Evolutionary conservation across 2,888 invertebrate species (phyloP), one percentile per base, ranked within the genome.

Genomic region (Salpingus planirostris): DNA sequence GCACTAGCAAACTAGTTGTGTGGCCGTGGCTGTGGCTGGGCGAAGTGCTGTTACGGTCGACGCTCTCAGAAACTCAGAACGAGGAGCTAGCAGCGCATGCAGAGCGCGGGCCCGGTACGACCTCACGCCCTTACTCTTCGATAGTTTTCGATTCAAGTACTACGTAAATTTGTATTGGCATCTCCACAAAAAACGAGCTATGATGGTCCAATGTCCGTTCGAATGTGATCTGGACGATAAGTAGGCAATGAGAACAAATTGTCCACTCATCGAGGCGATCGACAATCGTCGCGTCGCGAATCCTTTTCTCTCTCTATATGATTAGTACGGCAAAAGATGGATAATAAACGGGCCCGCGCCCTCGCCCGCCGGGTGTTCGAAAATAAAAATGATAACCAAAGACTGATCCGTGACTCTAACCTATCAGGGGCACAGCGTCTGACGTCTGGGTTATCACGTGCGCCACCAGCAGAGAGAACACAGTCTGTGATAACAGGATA

Each of bases 391-490:
- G n/a, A n/a, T 36, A 43, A 43, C 32, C 31, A 46, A 44, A 37
- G 42, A 36, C 44, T 44, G 44, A 49, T 49, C 55, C 55, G 54
- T 49, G 52, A 56, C 49, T 59, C 65, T 64, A 64, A 92, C 96
- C 97, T 87, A 97, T 90, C 68, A 96, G 81, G 67, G 97, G 96
- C 72, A 97, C 88, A 66, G 96, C 95, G 74, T 96, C 96, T 69
- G 96, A 96, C 70, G 96, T 95, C 78, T 90, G 90, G 70, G 96
- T 96, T 77, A 96, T 90, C 70, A 93, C 90, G 77, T 96, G 92
- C 68, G 92, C 91, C 76, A 97, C 93, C 85, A 96, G 86, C 75
- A 95, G 83, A 70, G 95, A 88, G 79, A 97, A 96, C 74, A 96
- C 95, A 72, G 93, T 95, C 80, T 96, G 88, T 64, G 96, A 96